Percentiles rank a stretch among this genome's conserved stretches.
phyloP scores from a whole-genome alignment of 2,113 vertebrate genomes.

The Oreocharis arfaki region DNA sequence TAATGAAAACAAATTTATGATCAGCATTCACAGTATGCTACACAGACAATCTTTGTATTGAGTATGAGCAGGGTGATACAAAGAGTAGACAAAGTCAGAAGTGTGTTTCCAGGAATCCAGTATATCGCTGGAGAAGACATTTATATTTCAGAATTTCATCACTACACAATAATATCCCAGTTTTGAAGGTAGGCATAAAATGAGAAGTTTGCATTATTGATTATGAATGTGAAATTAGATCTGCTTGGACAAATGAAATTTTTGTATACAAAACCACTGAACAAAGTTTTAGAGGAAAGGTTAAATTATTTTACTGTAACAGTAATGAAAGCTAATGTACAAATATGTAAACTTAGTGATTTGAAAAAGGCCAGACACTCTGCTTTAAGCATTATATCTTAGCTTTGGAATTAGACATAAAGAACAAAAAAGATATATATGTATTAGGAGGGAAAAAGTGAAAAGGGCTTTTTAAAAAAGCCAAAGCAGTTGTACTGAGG shows the following conservation, averaged over 20 bases:
- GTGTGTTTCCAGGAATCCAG: background rate
- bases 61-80: background rate
- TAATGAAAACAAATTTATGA: background rate
- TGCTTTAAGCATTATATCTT: background rate
- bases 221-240: background rate
- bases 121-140: background rate
- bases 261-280: background rate
- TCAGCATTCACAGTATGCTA: background rate
- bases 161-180: background rate
- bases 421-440: background rate
- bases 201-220: background rate
- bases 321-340: background rate
- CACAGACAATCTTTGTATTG: background rate
- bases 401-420: background rate
- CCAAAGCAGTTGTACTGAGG: background rate
- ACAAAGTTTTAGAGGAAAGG: background rate
- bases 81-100: background rate
- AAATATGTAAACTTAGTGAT: background rate
- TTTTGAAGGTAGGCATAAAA: background rate
- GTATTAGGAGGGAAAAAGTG: background rate
- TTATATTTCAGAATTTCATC: background rate
- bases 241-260: background rate
- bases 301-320: background rate
- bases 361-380: background rate
- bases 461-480: background rate